phyloP scores from a whole-genome alignment of 2,888 invertebrate genomes.

The Eucera pruinosa region DNA sequence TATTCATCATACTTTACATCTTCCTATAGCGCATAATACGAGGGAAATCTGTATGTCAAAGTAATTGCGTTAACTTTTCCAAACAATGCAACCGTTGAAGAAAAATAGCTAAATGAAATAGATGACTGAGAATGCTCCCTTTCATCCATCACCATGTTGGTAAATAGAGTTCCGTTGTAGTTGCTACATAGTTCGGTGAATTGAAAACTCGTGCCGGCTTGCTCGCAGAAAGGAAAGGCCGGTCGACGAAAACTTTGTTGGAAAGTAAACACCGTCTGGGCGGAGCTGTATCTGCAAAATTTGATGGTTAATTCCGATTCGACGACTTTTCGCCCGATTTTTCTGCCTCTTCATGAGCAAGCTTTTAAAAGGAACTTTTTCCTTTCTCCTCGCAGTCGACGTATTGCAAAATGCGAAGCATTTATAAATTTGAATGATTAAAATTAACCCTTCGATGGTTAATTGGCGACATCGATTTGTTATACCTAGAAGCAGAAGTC shows the following conservation, averaged over 20 bases:
- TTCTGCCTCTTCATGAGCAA: not conserved
- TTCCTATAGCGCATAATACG: not conserved
- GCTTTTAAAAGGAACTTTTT: not conserved
- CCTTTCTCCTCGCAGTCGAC: not conserved
- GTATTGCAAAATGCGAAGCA: no score
- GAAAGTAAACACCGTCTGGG: constrained; percentile 30
- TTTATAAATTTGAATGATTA: not conserved
- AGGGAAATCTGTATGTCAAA: not conserved
- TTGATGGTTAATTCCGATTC: constrained; percentile 33
- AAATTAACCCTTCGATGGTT: no score
- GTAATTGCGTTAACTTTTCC: not conserved
- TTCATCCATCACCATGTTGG: constrained; percentile 24
- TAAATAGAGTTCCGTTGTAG: constrained; percentile 25
- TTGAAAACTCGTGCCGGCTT: constrained; percentile 31
- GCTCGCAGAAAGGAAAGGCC: constrained; percentile 27
- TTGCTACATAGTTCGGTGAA: constrained; percentile 36
- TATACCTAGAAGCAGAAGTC: no score
- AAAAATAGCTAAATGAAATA: constrained; percentile 27
- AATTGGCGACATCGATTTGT: no score
- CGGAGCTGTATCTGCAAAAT: constrained; percentile 33
- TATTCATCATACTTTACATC: not conserved
- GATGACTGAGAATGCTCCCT: constrained; percentile 2
- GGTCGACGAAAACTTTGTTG: constrained; percentile 39
- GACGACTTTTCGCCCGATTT: constrained; percentile 15
- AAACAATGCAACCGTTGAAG: not conserved